Evolutionary conservation across 2,888 invertebrate genomes (phyloP), one percentile per base, ranked within the genome.

Genomic region (Yponomeuta plumbellus): DNA sequence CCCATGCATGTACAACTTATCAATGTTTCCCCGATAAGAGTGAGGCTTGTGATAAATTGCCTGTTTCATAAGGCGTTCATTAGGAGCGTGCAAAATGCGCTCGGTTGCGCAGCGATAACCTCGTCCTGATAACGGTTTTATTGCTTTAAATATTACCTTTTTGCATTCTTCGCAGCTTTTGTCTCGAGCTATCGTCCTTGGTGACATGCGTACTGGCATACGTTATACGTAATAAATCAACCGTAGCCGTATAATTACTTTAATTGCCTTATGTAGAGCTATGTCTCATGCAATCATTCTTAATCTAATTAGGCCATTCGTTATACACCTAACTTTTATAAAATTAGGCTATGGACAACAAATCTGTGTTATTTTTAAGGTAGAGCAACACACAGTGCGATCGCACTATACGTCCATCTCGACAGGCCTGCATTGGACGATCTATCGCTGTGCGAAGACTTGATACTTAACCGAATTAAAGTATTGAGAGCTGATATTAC

Each of bases 11-110:
- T 78, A 85, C 85, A 80, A 81, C 81, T 86, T 88, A 88, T 85
- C 85, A 88, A 79, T 85, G 79, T 78, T 83, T 77, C 65, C 13
- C 58, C 11, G 78, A 87, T 88, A 89, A 88, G 89, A 89, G 86
- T n/a, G 85, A 78, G 71, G 75, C 74, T 88, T 89, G 88, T 89
- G 88, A 90, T 90, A 89, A 90, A 90, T 89, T 89, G 86, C 86
- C 88, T 88, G 87, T 88, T 90, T 91, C 88, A 90, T 90, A 88
- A 81, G 88, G 87, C 89, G 83, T 91, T 91, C 90, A 91, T 90
- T 91, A 91, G 87, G 82, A 83, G 84, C 89, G 85, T 90, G 88
- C 81, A 85, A 78, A 90, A 91, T 88, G 85, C 86, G 83, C 81
- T 90, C 85, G 86, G 89, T 80, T 84, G 85, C 88, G 85, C 88